Evolutionary conservation across 2,797 vertebrate species (phyloP).

Genomic region (Craterocephalus amniculus): DNA sequence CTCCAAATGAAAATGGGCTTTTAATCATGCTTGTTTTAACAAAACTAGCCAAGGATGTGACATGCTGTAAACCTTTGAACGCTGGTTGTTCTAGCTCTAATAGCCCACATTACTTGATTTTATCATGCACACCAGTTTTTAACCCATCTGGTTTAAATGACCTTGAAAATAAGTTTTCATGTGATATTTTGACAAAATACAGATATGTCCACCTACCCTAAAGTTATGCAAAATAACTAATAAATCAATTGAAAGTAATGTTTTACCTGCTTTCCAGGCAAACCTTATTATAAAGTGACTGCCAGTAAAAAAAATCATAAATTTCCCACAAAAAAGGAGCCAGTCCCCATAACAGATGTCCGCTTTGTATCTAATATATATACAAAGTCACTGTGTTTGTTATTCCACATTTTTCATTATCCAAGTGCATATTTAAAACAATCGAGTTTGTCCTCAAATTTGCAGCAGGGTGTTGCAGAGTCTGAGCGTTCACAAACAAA

Average conservation of each 20-base stretch:
- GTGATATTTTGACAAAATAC: slow-evolving; percentile 17
- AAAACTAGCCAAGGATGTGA: slow-evolving; percentile 6
- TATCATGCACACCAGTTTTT: neutral
- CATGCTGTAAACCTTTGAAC: neutral
- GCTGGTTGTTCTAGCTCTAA: neutral
- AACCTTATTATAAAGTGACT: neutral
- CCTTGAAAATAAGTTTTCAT: neutral
- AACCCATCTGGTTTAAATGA: neutral
- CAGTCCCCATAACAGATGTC: neutral
- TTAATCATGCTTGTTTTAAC: slow-evolving; percentile 12
- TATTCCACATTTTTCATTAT: neutral
- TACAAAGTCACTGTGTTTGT: neutral
- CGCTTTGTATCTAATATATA: slow-evolving; percentile 1
- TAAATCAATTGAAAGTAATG: slow-evolving; percentile 13
- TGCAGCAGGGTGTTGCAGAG: slow-evolving; percentile 38
- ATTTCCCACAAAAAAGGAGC: neutral
- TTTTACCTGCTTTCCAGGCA: neutral
- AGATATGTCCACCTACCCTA: slow-evolving; percentile 3
- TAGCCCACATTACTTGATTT: neutral
- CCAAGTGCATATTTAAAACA: slow-evolving; percentile 32
- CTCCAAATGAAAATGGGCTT: slow-evolving; percentile 4
- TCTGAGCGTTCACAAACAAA: slow-evolving; percentile 44
- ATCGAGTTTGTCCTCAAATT: slow-evolving; percentile 28
- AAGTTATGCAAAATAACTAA: neutral
- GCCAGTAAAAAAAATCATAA: neutral